Percentiles rank a stretch among this genome's conserved stretches.
Conservation (phyloP, 2,888 invertebrate species). For the Spicauda simplicius region DNA sequence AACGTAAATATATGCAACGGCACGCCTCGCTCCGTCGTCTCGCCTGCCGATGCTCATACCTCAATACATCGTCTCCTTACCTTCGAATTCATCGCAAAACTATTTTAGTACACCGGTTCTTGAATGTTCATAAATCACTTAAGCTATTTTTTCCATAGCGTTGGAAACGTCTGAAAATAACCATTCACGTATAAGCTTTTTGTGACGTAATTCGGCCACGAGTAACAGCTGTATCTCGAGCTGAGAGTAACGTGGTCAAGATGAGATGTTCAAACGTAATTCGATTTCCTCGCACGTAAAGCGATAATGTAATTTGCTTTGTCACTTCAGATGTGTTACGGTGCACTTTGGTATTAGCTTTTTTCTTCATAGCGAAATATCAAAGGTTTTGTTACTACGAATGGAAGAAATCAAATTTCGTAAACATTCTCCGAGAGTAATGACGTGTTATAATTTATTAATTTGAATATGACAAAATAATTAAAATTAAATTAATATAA, state of each 20-base stretch:
- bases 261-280: slow-evolving; percentile 39
- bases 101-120: slow-evolving; percentile 67
- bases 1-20: slow-evolving; percentile 53
- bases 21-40: slow-evolving; percentile 44
- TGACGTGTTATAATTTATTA: no score
- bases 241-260: slow-evolving; percentile 38
- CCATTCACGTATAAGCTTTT: slow-evolving; percentile 58
- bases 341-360: slow-evolving; percentile 10
- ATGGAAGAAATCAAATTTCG: no score
- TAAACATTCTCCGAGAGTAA: no score
- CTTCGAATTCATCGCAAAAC: slow-evolving; percentile 68
- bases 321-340: slow-evolving; percentile 22
- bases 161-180: slow-evolving; percentile 70
- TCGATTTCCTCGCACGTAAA: slow-evolving; percentile 40
- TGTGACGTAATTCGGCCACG: slow-evolving; percentile 58
- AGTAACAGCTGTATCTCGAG: slow-evolving; percentile 40
- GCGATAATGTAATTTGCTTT: slow-evolving; percentile 31
- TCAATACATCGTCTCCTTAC: slow-evolving; percentile 45
- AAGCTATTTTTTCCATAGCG: slow-evolving; percentile 67
- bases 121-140: slow-evolving; percentile 71
- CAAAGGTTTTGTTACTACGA: background rate
- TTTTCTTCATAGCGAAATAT: background rate
- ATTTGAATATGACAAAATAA: no score
- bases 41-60: slow-evolving; percentile 36
- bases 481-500: no score